Percentiles rank a stretch among this genome's conserved stretches.
These are phyloP conservation scores for Sinohyriopsis cumingii DNA, from an alignment of 2,888 invertebrate genomes.

Conservation along the genomic window DNA sequence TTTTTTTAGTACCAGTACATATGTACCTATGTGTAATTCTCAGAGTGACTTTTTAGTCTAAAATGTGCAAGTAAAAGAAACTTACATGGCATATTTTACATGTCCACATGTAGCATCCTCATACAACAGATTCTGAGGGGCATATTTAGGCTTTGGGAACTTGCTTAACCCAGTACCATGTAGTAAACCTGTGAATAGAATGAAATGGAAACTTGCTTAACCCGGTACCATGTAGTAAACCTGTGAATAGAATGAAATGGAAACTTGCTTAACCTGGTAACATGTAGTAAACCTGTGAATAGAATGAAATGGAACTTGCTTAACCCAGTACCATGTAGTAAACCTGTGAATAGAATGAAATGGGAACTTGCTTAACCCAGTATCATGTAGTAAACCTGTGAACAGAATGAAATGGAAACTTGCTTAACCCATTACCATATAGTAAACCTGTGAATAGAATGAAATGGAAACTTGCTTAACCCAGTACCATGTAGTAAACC, in stretches of 20 bases:
- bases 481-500: no score
- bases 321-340: slow-evolving; percentile 53
- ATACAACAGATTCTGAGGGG: slow-evolving; percentile 22
- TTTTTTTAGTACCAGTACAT: no score
- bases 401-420: slow-evolving; percentile 1
- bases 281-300: slow-evolving; percentile 49
- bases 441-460: slow-evolving; percentile 42
- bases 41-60: not conserved
- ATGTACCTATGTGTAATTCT: not conserved
- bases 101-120: slow-evolving; percentile 37
- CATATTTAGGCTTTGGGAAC: slow-evolving; percentile 36
- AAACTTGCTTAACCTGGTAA: slow-evolving; percentile 37
- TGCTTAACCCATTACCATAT: slow-evolving; percentile 47
- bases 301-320: slow-evolving; percentile 7
- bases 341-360: slow-evolving; percentile 27
- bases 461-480: slow-evolving; percentile 13
- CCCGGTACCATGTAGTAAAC: slow-evolving; percentile 52
- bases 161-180: slow-evolving; percentile 59
- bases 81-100: slow-evolving; percentile 61
- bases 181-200: slow-evolving; percentile 49
- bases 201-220: slow-evolving; percentile 15
- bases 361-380: slow-evolving; percentile 51
- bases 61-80: slow-evolving; percentile 9
- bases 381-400: slow-evolving; percentile 62
- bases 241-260: slow-evolving; percentile 21